A percentile compares a stretch with the other conserved stretches of the same genome.
These are phyloP conservation scores for Coptotermes formosanus DNA, from an alignment of 1,140 invertebrate genomes.

Conservation along the genomic window DNA sequence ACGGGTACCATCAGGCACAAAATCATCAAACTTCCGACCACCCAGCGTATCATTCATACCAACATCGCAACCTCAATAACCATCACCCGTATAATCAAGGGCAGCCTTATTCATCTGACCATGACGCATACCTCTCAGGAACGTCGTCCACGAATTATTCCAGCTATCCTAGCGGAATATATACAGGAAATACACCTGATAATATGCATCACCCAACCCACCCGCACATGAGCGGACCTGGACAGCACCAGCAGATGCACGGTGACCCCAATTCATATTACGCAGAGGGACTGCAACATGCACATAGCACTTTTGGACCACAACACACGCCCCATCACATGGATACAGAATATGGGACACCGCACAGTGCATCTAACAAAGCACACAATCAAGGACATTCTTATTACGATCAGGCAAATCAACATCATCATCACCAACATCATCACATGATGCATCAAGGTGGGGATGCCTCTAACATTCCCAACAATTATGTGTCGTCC, in stretches of 20 bases:
- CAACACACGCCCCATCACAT: background rate
- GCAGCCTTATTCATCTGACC: background rate
- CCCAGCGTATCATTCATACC: background rate
- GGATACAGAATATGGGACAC: background rate
- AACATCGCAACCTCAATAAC: background rate
- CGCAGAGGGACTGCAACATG: background rate
- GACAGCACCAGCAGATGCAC: constrained; percentile 5
- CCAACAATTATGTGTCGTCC: constrained; percentile 48
- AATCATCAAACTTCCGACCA: background rate
- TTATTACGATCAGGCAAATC: constrained; percentile 21
- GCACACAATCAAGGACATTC: background rate
- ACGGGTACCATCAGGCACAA: background rate
- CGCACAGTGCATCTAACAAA: background rate
- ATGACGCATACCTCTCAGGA: background rate
- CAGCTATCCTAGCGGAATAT: background rate
- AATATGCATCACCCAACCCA: background rate
- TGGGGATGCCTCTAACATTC: constrained; percentile 51
- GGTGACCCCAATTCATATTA: background rate
- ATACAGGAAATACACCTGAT: background rate
- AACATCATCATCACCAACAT: constrained; percentile 37
- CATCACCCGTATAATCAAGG: constrained; percentile 4
- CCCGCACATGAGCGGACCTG: background rate
- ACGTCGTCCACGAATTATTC: background rate
- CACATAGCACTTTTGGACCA: background rate
- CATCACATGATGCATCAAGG: constrained; percentile 49